A percentile compares a stretch with the other conserved stretches of the same genome.
Conservation (phyloP, 2,888 invertebrate genomes). For the Archaeoteleia sp. region DNA sequence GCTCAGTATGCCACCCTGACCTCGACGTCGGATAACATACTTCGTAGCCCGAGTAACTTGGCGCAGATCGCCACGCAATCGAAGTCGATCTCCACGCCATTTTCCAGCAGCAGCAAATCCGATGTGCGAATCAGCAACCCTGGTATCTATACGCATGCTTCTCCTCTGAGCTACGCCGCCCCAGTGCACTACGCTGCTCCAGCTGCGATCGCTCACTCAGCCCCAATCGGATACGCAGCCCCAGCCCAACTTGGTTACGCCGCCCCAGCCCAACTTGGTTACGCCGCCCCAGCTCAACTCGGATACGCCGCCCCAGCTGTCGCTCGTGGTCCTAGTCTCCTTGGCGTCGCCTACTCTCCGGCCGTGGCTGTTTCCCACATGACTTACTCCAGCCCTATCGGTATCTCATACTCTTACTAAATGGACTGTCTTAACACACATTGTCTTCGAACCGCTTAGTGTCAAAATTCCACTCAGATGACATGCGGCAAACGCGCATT, state of each 20-base stretch:
- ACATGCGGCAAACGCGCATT: not conserved
- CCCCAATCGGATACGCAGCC: conserved; percentile 54
- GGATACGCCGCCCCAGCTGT: conserved; percentile 33
- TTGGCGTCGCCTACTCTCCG: conserved; percentile 67
- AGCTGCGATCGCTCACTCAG: conserved; percentile 57
- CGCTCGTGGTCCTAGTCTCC: conserved; percentile 54
- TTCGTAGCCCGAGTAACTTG: conserved; percentile 79
- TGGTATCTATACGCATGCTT: conserved; percentile 60
- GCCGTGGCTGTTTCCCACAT: conserved; percentile 68
- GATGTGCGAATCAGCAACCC: conserved; percentile 81
- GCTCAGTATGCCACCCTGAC: conserved; percentile 53
- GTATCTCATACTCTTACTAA: conserved; percentile 66
- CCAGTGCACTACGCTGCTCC: conserved; percentile 53
- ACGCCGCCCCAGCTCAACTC: conserved; percentile 16
- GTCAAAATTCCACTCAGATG: conserved; percentile 4
- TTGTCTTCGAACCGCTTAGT: not conserved
- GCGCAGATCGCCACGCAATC: conserved; percentile 80
- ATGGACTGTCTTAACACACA: not conserved
- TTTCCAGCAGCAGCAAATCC: conserved; percentile 82
- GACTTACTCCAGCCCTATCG: conserved; percentile 65
- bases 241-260: conserved; percentile 1
- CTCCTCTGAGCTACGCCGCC: conserved; percentile 54
- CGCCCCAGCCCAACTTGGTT: conserved; percentile 46
- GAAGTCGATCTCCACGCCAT: conserved; percentile 83
- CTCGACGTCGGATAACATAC: conserved; percentile 73